Percentiles rank a stretch among this genome's conserved stretches.
Conservation (phyloP, 1,140 invertebrate species). For the Hypsibius dujardini region DNA sequence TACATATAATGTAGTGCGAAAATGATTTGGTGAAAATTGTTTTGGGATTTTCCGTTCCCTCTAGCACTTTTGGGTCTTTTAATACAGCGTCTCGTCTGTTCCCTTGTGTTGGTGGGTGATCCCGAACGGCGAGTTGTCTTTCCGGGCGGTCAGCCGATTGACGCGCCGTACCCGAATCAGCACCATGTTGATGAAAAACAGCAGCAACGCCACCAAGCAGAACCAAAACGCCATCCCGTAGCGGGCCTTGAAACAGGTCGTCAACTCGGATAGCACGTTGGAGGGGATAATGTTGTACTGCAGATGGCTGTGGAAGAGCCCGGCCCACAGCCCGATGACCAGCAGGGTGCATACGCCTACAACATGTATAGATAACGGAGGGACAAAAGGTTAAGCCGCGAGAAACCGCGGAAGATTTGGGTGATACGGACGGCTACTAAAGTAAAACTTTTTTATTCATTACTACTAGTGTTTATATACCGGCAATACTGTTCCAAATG, state of each 20-base stretch:
- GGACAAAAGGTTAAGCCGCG: too few relatives aligned
- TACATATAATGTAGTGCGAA: too few relatives aligned
- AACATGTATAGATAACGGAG: background rate
- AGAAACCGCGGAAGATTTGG: too few relatives aligned
- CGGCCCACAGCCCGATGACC: background rate
- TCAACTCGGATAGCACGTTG: background rate
- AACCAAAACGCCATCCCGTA: background rate
- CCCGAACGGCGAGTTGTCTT: too few relatives aligned
- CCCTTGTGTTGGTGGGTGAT: too few relatives aligned
- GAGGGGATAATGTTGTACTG: background rate
- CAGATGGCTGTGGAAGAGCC: background rate
- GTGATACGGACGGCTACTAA: constrained; percentile 27
- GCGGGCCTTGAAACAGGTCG: background rate
- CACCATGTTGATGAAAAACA: background rate
- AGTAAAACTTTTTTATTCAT: constrained; percentile 21
- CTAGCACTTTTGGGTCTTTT: too few relatives aligned
- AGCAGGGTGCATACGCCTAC: background rate
- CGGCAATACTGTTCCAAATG: constrained; percentile 51
- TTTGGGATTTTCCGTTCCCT: too few relatives aligned
- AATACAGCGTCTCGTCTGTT: too few relatives aligned
- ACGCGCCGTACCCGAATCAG: background rate
- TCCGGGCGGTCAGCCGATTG: background rate
- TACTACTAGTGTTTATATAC: constrained; percentile 31
- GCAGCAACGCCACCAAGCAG: background rate
- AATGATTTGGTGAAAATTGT: too few relatives aligned